Evolutionary conservation across 2,888 invertebrate genomes (phyloP).

Genomic region (Ennomos fuscantarius): DNA sequence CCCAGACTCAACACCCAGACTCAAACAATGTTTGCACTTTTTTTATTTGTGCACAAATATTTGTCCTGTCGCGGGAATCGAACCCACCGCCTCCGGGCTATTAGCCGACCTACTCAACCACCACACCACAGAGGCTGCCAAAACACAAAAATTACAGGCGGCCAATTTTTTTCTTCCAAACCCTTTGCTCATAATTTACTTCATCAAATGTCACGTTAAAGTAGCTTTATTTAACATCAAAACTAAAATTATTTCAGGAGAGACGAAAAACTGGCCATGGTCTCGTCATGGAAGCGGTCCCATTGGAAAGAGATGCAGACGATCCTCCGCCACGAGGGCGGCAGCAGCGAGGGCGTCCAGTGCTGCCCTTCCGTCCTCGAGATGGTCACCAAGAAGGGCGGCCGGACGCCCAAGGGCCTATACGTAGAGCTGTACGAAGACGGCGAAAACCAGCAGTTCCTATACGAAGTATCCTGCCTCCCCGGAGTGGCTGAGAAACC

Average conservation of each 20-base stretch:
- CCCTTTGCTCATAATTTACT: no score
- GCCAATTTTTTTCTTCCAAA: no score
- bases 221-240: no score
- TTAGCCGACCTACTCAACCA: no score
- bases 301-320: constrained; percentile 88
- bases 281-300: constrained; percentile 81
- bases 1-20: no score
- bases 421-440: constrained; percentile 91
- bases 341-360: constrained; percentile 84
- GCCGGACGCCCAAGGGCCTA: constrained; percentile 89
- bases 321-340: constrained; percentile 83
- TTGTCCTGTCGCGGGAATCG: no score
- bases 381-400: constrained; percentile 91
- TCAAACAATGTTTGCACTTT: no score
- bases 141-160: no score
- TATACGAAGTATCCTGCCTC: constrained; percentile 93
- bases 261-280: constrained; percentile 73
- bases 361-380: constrained; percentile 93
- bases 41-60: no score
- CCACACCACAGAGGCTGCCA: no score
- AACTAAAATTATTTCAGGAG: constrained; percentile 55
- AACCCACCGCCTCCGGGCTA: no score
- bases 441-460: constrained; percentile 88
- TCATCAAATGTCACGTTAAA: no score
- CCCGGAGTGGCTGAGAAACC: constrained; percentile 89